Percentiles rank a stretch among this genome's conserved stretches.
phyloP scores from a whole-genome alignment of 1,140 invertebrate species.

The Psix sp. region DNA sequence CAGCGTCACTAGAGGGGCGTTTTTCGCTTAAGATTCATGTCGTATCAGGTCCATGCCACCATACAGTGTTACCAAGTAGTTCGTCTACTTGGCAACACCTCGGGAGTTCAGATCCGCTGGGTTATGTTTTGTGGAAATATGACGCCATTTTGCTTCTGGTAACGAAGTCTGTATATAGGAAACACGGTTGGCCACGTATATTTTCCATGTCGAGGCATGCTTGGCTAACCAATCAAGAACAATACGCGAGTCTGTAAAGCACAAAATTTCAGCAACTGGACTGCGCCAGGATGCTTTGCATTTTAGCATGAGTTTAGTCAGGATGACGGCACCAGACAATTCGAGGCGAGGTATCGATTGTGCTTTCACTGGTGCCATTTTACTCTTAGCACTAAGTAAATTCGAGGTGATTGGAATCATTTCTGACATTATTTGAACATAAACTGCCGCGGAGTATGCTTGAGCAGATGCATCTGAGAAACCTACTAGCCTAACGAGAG shows the following conservation, averaged over 20 bases:
- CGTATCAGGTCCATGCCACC: slow-evolving; percentile 11
- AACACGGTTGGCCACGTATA: slow-evolving; percentile 68
- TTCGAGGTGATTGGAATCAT: background rate
- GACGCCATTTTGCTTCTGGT: background rate
- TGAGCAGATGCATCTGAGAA: slow-evolving; percentile 2
- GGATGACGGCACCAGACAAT: slow-evolving; percentile 2
- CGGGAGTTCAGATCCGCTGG: slow-evolving; percentile 19
- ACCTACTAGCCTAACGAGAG: background rate
- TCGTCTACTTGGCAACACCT: background rate
- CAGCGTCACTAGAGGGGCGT: too few species aligned
- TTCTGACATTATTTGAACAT: background rate
- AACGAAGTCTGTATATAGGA: slow-evolving; percentile 63
- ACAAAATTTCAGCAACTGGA: too few species aligned
- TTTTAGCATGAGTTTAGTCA: too few species aligned
- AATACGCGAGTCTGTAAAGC: background rate
- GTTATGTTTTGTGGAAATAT: slow-evolving; percentile 1
- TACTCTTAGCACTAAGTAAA: background rate
- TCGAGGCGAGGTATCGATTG: slow-evolving; percentile 6
- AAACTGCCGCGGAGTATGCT: slow-evolving; percentile 13
- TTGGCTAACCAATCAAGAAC: background rate
- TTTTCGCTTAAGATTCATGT: too few species aligned
- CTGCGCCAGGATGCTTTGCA: too few species aligned
- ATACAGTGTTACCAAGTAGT: background rate
- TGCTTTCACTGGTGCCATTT: slow-evolving; percentile 7
- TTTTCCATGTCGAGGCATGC: background rate